Conservation (phyloP, 2,888 invertebrate species). For the Metellina segmentata region DNA sequence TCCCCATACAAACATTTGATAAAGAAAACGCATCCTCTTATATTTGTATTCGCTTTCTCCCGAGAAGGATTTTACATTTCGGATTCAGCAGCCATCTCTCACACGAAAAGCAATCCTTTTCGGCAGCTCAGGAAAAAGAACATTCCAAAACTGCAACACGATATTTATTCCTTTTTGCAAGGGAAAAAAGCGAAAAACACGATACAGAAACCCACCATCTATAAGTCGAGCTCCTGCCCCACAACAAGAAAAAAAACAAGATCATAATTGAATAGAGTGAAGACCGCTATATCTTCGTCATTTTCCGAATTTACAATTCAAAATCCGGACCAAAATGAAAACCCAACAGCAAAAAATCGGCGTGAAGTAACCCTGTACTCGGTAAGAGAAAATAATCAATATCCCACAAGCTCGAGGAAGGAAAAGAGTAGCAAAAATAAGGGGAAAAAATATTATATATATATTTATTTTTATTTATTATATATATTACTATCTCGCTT, state of each 20-base stretch:
- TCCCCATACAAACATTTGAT: not conserved
- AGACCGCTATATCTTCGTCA: conserved; percentile 29
- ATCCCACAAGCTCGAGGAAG: conserved; percentile 1
- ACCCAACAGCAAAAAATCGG: not conserved
- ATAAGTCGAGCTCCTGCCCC: not conserved
- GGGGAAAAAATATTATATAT: conserved; percentile 30
- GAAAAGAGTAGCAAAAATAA: conserved; percentile 33
- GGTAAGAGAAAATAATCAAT: not conserved
- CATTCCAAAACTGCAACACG: conserved; percentile 24
- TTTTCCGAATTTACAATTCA: conserved; percentile 38
- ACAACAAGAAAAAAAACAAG: not conserved
- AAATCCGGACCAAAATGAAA: not conserved
- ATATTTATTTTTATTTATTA: conserved; percentile 66
- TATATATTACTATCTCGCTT: conserved; percentile 69
- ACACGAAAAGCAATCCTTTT: not conserved
- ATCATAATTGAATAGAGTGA: conserved; percentile 43
- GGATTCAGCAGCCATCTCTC: not conserved
- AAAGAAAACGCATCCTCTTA: not conserved
- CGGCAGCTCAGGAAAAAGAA: not conserved
- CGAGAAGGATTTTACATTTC: not conserved
- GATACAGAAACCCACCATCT: not conserved
- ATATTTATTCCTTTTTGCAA: not conserved
- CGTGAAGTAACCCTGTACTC: not conserved
- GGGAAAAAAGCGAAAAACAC: not conserved
- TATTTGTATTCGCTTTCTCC: too few species aligned